Evolutionary conservation across 2,113 vertebrate genomes (phyloP).

Genomic region (Heptranchias perlo): DNA sequence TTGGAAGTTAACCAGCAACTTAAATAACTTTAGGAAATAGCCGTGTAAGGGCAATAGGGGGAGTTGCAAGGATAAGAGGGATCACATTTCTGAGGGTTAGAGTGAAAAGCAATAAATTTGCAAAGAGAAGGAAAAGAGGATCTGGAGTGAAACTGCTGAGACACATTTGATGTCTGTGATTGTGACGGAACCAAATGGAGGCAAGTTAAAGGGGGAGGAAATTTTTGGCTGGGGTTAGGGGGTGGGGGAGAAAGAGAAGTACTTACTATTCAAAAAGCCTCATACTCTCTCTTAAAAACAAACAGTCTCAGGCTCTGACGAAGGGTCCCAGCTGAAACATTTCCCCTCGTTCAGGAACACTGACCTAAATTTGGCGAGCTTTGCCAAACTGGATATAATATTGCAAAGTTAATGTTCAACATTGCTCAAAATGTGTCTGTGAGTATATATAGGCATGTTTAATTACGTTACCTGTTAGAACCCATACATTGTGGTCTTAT

Average conservation of each 20-base stretch:
- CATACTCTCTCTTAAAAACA: not conserved
- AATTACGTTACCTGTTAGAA: not conserved
- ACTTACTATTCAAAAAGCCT: not conserved
- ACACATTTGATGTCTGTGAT: not conserved
- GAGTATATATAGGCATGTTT: not conserved
- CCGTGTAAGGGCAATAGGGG: not conserved
- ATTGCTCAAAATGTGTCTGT: not conserved
- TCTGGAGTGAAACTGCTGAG: not conserved
- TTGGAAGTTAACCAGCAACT: not conserved
- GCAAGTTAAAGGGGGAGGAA: not conserved
- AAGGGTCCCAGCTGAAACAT: not conserved
- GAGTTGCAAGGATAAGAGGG: not conserved
- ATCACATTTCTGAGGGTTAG: not conserved
- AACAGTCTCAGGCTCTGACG: not conserved
- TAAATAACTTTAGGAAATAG: not conserved
- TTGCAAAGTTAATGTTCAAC: not conserved
- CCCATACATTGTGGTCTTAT: not conserved
- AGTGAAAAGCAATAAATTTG: not conserved
- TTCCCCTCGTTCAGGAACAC: not conserved
- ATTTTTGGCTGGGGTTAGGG: not conserved
- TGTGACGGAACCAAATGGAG: not conserved
- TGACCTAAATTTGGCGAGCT: no score
- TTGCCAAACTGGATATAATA: not conserved
- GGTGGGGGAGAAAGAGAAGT: not conserved
- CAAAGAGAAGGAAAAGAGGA: not conserved